Conservation (phyloP, 2,797 vertebrate genomes). For the Poeciliopsis gracilis region DNA sequence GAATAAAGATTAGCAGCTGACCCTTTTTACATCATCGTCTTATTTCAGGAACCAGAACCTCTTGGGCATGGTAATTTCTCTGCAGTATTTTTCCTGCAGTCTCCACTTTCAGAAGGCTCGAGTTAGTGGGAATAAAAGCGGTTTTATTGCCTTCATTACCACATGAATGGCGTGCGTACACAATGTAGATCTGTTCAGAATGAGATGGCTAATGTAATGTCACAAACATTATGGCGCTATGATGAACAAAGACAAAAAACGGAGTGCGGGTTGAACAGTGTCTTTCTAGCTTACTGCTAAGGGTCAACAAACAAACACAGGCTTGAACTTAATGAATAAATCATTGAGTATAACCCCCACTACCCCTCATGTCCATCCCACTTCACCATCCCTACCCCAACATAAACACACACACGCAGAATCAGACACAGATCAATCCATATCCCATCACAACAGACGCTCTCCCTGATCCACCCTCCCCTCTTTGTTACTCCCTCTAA, state of each 20-base stretch:
- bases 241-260: slow-evolving; percentile 28
- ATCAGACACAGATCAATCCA: slow-evolving; percentile 64
- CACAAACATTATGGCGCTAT: slow-evolving; percentile 15
- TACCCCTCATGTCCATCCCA: slow-evolving; percentile 6
- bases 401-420: slow-evolving; percentile 43
- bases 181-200: slow-evolving; percentile 2
- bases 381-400: slow-evolving; percentile 7
- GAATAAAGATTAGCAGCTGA: slow-evolving; percentile 84
- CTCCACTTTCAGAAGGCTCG: slow-evolving; percentile 47
- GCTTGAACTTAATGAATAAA: slow-evolving; percentile 93
- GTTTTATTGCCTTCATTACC: slow-evolving; percentile 30
- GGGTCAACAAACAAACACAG: slow-evolving; percentile 79
- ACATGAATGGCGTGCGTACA: slow-evolving; percentile 22
- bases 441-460: slow-evolving; percentile 63
- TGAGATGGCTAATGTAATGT: slow-evolving; percentile 22
- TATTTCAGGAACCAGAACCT: slow-evolving; percentile 78
- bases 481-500: slow-evolving; percentile 69
- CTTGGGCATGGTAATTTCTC: slow-evolving; percentile 65
- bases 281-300: slow-evolving; percentile 43
- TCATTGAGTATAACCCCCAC: slow-evolving; percentile 71
- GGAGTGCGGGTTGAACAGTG: slow-evolving; percentile 47
- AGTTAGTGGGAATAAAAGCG: slow-evolving; percentile 10
- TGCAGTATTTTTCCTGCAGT: slow-evolving; percentile 50
- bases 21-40: slow-evolving; percentile 80
- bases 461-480: slow-evolving; percentile 70